Evolutionary conservation across 92 coral and sea anemone genomes (phyloP).

Genomic region (Phenganax subtilis): DNA sequence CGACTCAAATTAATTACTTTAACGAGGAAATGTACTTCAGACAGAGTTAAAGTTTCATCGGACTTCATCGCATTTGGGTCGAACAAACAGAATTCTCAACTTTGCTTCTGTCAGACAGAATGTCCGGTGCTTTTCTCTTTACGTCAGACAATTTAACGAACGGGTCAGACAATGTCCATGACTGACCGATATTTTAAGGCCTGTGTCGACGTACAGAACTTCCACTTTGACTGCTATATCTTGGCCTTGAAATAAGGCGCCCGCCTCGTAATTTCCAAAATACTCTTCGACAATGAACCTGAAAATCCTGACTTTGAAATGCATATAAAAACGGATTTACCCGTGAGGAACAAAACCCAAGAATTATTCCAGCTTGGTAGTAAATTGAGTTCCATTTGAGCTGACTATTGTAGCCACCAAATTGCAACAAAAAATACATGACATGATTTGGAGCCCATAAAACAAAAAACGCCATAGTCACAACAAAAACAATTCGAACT

Average conservation of each 20-base stretch:
- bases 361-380: conserved; percentile 27
- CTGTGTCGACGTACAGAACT: neutral
- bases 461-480: conserved; percentile 16
- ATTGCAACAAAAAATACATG: conserved; percentile 33
- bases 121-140: too few species aligned
- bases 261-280: neutral
- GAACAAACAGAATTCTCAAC: too few species aligned
- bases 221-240: neutral
- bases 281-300: conserved; percentile 24
- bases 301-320: conserved; percentile 29
- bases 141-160: too few species aligned
- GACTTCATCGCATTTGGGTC: too few species aligned
- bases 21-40: too few species aligned
- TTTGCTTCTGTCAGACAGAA: too few species aligned
- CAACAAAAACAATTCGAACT: conserved; percentile 16
- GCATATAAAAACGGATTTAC: conserved; percentile 34
- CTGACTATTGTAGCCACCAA: neutral
- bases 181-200: too few species aligned
- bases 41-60: too few species aligned
- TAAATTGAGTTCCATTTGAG: conserved; percentile 15
- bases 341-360: conserved; percentile 26
- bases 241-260: neutral
- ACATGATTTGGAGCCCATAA: conserved; percentile 32
- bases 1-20: too few species aligned
- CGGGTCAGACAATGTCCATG: too few species aligned